A percentile compares a stretch with the other conserved stretches of the same genome.
These are phyloP conservation scores for Lamellibrachia luymesi DNA, from an alignment of 1,140 invertebrate species.

Conservation along the genomic window DNA sequence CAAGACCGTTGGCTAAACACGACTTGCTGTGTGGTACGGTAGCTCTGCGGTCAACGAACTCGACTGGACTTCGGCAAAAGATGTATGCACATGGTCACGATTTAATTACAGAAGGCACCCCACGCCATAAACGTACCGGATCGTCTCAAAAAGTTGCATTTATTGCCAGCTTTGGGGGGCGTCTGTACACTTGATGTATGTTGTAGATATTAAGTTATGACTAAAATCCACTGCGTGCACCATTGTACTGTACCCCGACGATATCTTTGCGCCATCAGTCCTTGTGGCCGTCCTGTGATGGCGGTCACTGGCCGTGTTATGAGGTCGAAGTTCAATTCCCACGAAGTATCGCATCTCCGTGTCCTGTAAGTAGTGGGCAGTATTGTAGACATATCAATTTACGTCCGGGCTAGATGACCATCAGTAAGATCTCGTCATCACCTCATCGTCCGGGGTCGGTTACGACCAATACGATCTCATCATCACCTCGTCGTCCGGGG, in stretches of 20 bases:
- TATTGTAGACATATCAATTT: background rate
- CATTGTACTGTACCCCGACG: too few species aligned
- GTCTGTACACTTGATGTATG: background rate
- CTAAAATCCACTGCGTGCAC: background rate
- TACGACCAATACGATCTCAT: background rate
- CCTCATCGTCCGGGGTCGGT: background rate
- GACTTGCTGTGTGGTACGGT: background rate
- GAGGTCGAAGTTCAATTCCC: background rate
- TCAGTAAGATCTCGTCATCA: background rate
- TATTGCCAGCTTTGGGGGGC: too few species aligned
- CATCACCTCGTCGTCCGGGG: too few species aligned
- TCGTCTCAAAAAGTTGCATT: background rate
- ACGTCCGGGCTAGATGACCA: background rate
- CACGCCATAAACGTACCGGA: background rate
- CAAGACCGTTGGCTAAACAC: background rate
- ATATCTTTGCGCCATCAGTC: background rate
- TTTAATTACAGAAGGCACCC: background rate
- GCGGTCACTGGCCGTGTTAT: background rate
- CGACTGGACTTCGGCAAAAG: background rate
- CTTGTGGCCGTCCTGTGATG: background rate
- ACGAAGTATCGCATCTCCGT: background rate
- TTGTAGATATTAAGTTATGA: background rate
- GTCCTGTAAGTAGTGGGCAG: background rate
- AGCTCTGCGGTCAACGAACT: background rate
- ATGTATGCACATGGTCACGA: background rate